Percentiles rank a stretch among this genome's conserved stretches.
Conservation (phyloP, 2,113 vertebrate species). For the Gobius niger region DNA sequence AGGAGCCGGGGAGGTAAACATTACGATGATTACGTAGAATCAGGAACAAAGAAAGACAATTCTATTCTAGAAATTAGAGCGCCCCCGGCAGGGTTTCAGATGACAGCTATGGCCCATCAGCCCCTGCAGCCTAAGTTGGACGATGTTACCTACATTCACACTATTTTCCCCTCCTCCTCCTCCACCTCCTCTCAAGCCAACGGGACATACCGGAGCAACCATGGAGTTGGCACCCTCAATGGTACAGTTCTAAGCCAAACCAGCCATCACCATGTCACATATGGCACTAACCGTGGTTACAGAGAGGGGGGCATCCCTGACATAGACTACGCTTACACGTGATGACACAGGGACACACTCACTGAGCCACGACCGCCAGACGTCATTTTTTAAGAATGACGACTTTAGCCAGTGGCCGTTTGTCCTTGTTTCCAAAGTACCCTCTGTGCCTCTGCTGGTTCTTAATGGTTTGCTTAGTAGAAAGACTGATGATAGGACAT, state of each 20-base stretch:
- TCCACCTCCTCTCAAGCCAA: conserved; percentile 87
- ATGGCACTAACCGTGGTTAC: conserved; percentile 89
- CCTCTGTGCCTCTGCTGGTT: conserved; percentile 82
- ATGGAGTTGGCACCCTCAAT: conserved; percentile 81
- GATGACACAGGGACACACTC: conserved; percentile 67
- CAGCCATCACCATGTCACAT: conserved; percentile 76
- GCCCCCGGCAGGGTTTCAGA: conserved; percentile 83
- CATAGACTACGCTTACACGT: conserved; percentile 89
- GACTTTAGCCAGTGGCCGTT: conserved; percentile 59
- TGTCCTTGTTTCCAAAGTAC: conserved; percentile 81
- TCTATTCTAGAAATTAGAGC: conserved; percentile 91
- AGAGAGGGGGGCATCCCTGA: conserved; percentile 90
- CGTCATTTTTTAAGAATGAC: conserved; percentile 48
- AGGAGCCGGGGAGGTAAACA: conserved; percentile 78
- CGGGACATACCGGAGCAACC: conserved; percentile 82
- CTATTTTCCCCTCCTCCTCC: conserved; percentile 91
- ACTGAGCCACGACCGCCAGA: conserved; percentile 50
- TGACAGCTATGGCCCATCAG: conserved; percentile 88
- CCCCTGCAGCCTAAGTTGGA: conserved; percentile 81
- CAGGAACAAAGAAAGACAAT: conserved; percentile 93
- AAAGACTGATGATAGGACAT: conserved; percentile 60
- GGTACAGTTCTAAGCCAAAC: conserved; percentile 74
- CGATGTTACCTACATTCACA: conserved; percentile 90
- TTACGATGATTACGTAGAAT: conserved; percentile 89
- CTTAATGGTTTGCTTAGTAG: conserved; percentile 73